Evolutionary conservation across 2,113 vertebrate genomes (phyloP), one percentile per base, ranked within the genome.

Genomic region (Apistogramma diplotaenia): DNA sequence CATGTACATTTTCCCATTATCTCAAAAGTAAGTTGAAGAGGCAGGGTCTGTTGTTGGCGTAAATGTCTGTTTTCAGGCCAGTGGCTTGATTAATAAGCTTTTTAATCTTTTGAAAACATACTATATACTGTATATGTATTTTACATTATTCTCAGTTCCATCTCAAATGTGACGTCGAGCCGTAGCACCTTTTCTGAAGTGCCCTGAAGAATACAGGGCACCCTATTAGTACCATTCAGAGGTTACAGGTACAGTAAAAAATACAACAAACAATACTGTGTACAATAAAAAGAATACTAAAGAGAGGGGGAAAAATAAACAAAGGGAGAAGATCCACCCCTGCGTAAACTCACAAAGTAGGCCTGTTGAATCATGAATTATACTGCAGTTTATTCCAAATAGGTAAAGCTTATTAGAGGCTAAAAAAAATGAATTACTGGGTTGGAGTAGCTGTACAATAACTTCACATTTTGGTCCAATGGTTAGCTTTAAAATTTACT

Each of bases 11-110:
- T 93, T 85, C 91, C 89, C 89, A 85, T 91, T 83, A 84, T 91
- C 89, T 93, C 91, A 86, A 80, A 85, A 89, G 81, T 83, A 87
- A 87, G 79, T 92, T 92, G 84, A 93, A 90, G 93, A 94, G 92
- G 93, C 93, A 93, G 94, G 94, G 87, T 93, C 86, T 93, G 92
- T 93, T 95, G 89, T 94, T 94, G 92, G 93, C 90, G 86, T 93
- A 89, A 92, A 92, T 92, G 86, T 92, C 87, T 85, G 67, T 88
- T 85, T 91, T 89, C 91, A 92, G 93, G 91, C 89, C 92, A 92
- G 86, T 86, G 88, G 89, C 93, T 91, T 85, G 88, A 94, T 88
- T 93, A 89, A 89, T 91, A 91, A 33, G 77, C 82, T 91, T 88
- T 88, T 88, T 90, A 81, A 86, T 89, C 73, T 92, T 90, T 89